Evolutionary conservation across 2,113 vertebrate species (phyloP).

Genomic region (Cryptomyrus ogoouensis): DNA sequence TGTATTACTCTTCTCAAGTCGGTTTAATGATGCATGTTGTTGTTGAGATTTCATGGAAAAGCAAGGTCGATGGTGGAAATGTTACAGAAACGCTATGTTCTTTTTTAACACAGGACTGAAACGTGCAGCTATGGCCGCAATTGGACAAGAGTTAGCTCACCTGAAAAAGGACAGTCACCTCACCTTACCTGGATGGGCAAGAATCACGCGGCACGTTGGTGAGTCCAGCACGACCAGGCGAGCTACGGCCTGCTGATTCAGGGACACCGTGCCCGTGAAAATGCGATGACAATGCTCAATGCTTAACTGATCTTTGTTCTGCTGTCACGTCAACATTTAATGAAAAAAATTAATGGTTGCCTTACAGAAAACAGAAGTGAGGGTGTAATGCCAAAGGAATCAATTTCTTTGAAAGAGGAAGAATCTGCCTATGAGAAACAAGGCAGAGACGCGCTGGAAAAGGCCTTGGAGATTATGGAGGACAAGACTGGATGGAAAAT

Average conservation of each 20-base stretch:
- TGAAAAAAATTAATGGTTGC: background rate
- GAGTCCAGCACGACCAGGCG: slow-evolving; percentile 10
- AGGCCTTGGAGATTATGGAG: slow-evolving; percentile 56
- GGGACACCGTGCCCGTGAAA: background rate
- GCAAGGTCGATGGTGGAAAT: background rate
- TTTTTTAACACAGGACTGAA: slow-evolving; percentile 55
- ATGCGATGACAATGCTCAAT: background rate
- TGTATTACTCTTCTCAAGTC: background rate
- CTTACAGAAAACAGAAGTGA: slow-evolving; percentile 36
- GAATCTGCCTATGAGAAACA: slow-evolving; percentile 49
- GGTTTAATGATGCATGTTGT: background rate
- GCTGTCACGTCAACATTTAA: background rate
- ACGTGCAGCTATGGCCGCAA: slow-evolving; percentile 45
- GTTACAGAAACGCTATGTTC: background rate
- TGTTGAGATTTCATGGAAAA: background rate
- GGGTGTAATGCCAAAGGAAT: background rate
- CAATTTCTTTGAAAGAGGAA: slow-evolving; percentile 21
- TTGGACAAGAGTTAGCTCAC: slow-evolving; percentile 51
- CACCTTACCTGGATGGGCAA: slow-evolving; percentile 5
- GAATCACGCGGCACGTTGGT: slow-evolving; percentile 29
- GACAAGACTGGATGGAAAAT: slow-evolving; percentile 53
- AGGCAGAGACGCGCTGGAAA: slow-evolving; percentile 54
- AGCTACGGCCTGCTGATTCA: background rate
- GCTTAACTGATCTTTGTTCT: background rate
- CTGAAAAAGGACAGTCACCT: slow-evolving; percentile 34